Base-by-base conservation (phyloP, 2,888 invertebrate genomes). In the Melinaea marsaeus region DNA sequence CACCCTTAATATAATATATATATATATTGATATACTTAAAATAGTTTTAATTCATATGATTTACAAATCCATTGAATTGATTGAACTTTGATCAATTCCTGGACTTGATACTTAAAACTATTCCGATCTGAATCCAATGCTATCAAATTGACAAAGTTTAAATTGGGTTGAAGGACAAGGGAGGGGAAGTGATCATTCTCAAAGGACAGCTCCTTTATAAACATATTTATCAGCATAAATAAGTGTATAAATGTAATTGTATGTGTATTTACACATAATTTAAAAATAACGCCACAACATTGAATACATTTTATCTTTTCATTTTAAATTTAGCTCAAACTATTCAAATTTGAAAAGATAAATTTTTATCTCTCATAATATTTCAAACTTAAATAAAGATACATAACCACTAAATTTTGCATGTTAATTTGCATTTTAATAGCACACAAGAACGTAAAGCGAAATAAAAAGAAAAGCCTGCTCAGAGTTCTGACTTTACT, bases 361-460 rank as follows among this genome's bases (percentile, higher is more conserved):
- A 51, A 51, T 51, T 9, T 51, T 51, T 51, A 51, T 51, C 22
- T 51, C n/a, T 51, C 11, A 9, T 22, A 51, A 51, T 32, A 32
- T 7, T 51, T 51, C 3, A 42, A 42, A 11, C 6, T 51, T 9
- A 58, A 37, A 62, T 62, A 62, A 57, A 57, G 57, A 57, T 57
- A 62, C 13, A 54, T 42, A 45, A 22, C 57, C 54, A 54, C n/a
- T 6, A 47, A 47, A 61, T 55, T 55, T 61, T 61, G 55, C 61
- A 61, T 42, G 57, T 57, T 57, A 51, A 62, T 62, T 62, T 62
- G 57, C 61, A 62, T 62, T 54, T 62, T 57, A 58, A 62, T 62
- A 62, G 37, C 57, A 42, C 51, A 62, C 47, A 57, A 45, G 51
- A 48, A 57, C 51, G 51, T 61, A 57, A 61, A 46, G 47, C 60